Conservation (phyloP, 2,888 invertebrate genomes). For the Ommatoiulus sabulosus region DNA sequence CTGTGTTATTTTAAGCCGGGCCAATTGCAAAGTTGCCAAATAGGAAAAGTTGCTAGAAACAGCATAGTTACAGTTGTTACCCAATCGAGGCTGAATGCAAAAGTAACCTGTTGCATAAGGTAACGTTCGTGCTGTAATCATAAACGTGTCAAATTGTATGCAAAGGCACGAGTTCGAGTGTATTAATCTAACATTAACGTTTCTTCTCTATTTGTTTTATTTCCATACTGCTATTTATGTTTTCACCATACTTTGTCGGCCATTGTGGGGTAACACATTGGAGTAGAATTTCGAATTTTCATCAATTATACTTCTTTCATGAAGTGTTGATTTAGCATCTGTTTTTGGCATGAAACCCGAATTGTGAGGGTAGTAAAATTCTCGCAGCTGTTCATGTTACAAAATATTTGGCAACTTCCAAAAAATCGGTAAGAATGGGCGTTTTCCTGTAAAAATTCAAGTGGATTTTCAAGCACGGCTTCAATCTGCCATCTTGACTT, state of each 20-base stretch:
- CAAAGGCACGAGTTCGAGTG: neutral
- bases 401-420: neutral
- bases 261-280: neutral
- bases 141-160: neutral
- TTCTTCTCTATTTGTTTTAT: neutral
- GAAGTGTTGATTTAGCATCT: neutral
- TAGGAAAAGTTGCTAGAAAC: neutral
- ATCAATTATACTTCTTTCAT: neutral
- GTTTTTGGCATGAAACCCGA: neutral
- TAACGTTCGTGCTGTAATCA: neutral
- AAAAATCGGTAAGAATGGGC: neutral
- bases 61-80: neutral
- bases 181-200: neutral
- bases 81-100: neutral
- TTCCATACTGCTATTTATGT: neutral
- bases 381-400: neutral
- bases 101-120: no score
- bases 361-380: neutral
- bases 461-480: neutral
- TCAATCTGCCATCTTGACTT: constrained; percentile 20
- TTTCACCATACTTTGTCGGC: neutral
- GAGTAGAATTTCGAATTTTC: neutral
- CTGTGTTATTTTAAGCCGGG: neutral
- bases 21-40: neutral
- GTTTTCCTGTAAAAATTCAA: neutral